phyloP scores from a whole-genome alignment of 2,888 invertebrate species.

The Uloborus plumipes region DNA sequence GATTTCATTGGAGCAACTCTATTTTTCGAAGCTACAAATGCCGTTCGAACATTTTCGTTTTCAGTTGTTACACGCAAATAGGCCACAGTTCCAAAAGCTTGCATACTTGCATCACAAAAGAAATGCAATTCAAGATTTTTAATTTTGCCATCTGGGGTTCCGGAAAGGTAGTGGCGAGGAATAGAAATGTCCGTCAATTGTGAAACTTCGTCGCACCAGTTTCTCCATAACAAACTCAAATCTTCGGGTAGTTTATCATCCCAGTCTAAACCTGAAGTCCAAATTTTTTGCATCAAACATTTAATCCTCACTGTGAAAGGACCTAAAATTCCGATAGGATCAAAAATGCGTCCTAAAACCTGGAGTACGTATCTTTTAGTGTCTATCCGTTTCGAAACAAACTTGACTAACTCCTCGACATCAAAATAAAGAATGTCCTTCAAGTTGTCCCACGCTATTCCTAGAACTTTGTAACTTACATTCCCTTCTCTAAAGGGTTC shows the following conservation, averaged over 20 bases:
- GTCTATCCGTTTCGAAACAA: not conserved
- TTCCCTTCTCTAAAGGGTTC: not conserved
- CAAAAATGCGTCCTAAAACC: conserved; percentile 6
- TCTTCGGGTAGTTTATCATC: not conserved
- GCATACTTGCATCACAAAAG: conserved; percentile 11
- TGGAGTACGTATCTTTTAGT: not conserved
- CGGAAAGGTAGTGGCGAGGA: not conserved
- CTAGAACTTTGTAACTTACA: not conserved
- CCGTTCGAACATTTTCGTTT: not conserved
- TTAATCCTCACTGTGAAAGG: conserved; percentile 11
- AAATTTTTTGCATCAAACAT: conserved; percentile 20
- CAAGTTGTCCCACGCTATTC: not conserved
- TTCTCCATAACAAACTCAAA: not conserved
- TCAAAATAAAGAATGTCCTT: conserved; percentile 3
- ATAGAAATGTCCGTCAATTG: not conserved
- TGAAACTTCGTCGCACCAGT: not conserved
- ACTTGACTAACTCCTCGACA: not conserved
- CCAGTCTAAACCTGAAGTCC: not conserved
- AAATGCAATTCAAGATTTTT: not conserved
- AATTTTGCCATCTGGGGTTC: not conserved
- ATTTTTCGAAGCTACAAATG: conserved; percentile 8
- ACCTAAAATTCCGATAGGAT: conserved; percentile 5
- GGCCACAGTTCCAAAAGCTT: not conserved
- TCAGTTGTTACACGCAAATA: not conserved
- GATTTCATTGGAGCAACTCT: conserved; percentile 1